Evolutionary conservation across 1,140 invertebrate genomes (phyloP).

Genomic region (Prorops nasuta): DNA sequence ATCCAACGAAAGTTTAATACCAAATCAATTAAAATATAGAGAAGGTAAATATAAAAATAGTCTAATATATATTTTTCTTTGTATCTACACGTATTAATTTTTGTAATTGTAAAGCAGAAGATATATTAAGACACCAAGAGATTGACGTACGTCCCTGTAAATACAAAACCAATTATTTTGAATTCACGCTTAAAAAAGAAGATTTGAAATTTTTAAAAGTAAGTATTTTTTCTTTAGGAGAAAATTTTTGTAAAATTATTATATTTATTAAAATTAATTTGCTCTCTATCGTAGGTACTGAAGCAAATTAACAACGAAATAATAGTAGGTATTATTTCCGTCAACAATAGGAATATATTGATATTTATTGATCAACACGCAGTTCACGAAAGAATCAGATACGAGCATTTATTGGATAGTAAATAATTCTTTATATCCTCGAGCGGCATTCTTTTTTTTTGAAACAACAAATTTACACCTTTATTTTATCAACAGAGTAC

Average conservation of each 20-base stretch:
- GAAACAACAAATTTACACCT: constrained; percentile 12
- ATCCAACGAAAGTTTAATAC: constrained; percentile 6
- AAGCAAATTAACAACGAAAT: constrained; percentile 50
- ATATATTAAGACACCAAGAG: constrained; percentile 2
- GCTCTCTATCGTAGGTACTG: constrained; percentile 37
- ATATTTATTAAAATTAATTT: constrained; percentile 2
- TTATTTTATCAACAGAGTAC: too few relatives aligned
- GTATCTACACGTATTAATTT: neutral
- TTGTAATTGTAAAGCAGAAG: neutral
- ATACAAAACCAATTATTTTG: constrained; percentile 12
- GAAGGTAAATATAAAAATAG: constrained; percentile 2
- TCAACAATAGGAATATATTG: constrained; percentile 36
- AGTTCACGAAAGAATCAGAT: constrained; percentile 51
- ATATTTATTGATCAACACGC: constrained; percentile 54
- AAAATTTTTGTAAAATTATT: neutral
- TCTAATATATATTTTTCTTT: too few relatives aligned
- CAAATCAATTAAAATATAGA: neutral
- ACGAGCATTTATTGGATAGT: constrained; percentile 47
- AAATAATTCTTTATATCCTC: constrained; percentile 2
- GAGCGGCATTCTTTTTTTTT: constrained; percentile 5
- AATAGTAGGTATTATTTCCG: constrained; percentile 37
- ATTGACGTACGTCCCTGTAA: constrained; percentile 27
- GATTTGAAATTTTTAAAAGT: constrained; percentile 29
- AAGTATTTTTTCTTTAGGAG: constrained; percentile 16
- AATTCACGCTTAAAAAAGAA: constrained; percentile 33